Conservation (phyloP, 2,888 invertebrate species). For the Trichopoda pennipes region DNA sequence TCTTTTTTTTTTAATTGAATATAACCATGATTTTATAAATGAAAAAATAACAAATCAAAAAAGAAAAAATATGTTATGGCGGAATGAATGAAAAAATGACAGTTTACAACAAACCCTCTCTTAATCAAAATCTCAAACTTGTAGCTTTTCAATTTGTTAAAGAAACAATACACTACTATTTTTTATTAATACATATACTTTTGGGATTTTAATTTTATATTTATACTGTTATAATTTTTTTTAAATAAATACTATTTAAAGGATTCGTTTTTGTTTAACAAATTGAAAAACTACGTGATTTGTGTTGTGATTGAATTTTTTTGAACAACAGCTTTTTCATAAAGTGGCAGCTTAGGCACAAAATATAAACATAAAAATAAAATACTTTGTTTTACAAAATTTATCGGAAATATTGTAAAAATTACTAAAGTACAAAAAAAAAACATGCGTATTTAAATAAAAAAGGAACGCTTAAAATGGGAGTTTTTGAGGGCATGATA, state of each 20-base stretch:
- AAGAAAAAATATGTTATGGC: constrained; percentile 34
- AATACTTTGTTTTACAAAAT: constrained; percentile 66
- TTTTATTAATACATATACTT: constrained; percentile 55
- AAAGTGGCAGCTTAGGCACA: constrained; percentile 58
- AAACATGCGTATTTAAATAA: constrained; percentile 56
- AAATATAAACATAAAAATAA: constrained; percentile 46
- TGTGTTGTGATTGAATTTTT: constrained; percentile 47
- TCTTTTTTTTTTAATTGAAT: constrained; percentile 39
- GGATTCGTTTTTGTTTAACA: constrained; percentile 34
- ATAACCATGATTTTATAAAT: constrained; percentile 31
- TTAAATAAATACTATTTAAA: constrained; percentile 62
- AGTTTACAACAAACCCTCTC: constrained; percentile 37
- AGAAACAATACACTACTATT: constrained; percentile 52
- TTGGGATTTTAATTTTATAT: constrained; percentile 48
- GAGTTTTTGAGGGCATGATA: constrained; percentile 55
- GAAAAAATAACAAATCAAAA: constrained; percentile 42
- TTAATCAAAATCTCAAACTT: constrained; percentile 39
- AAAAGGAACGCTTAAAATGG: constrained; percentile 59
- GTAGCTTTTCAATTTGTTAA: constrained; percentile 54
- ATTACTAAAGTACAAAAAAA: constrained; percentile 54
- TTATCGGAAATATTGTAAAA: constrained; percentile 57
- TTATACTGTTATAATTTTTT: constrained; percentile 37
- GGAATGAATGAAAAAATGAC: constrained; percentile 60
- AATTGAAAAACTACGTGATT: constrained; percentile 70
- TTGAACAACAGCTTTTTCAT: constrained; percentile 55